phyloP scores from a whole-genome alignment of 2,888 invertebrate species.

The Petrolisthes manimaculis region DNA sequence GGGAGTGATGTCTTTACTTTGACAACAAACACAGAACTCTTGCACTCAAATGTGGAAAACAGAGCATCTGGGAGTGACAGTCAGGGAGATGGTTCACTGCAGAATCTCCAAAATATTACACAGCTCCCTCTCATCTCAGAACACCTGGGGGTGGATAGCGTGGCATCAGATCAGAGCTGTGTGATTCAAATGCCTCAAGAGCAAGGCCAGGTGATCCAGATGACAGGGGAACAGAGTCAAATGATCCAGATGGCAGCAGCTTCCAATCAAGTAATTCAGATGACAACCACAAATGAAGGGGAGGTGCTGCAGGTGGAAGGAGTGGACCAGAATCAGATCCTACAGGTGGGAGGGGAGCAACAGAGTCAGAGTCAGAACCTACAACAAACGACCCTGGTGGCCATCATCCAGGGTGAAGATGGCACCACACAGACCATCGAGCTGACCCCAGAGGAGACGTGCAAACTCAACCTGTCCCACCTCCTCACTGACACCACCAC shows the following conservation, averaged over 20 bases:
- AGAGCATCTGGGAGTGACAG: neutral
- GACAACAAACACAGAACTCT: neutral
- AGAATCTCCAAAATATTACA: constrained; percentile 29
- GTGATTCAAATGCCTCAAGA: neutral
- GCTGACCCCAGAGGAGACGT: constrained; percentile 68
- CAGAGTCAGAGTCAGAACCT: neutral
- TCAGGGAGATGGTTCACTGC: neutral
- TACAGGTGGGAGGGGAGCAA: neutral
- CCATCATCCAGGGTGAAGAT: constrained; percentile 69
- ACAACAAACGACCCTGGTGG: constrained; percentile 63
- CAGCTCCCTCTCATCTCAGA: constrained; percentile 26
- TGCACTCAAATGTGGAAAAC: constrained; percentile 25
- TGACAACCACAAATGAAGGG: neutral
- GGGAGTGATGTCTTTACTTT: constrained; percentile 27
- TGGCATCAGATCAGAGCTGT: neutral
- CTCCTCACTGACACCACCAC: neutral
- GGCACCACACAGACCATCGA: constrained; percentile 69
- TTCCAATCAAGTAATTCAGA: neutral
- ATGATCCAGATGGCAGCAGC: neutral
- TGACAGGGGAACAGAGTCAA: neutral
- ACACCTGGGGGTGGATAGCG: neutral
- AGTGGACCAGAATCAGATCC: neutral
- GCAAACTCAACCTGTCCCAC: constrained; percentile 25
- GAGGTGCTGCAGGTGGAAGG: neutral
- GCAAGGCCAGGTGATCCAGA: neutral